Percentiles rank a stretch among this genome's conserved stretches.
Conservation (phyloP, 2,113 vertebrate species). For the Miniopterus natalensis region DNA sequence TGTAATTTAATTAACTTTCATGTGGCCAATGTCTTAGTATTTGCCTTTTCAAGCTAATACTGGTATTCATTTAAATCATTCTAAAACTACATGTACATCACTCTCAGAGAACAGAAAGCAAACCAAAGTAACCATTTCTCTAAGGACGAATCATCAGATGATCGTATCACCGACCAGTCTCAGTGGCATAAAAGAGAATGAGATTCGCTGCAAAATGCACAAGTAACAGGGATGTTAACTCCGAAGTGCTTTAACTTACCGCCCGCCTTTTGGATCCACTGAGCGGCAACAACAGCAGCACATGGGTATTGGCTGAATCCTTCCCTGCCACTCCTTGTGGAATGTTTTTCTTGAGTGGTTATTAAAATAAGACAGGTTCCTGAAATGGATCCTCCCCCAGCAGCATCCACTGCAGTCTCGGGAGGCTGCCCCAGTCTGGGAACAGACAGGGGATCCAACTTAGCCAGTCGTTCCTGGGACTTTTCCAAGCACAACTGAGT, state of each 20-base stretch:
- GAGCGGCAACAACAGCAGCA: not conserved
- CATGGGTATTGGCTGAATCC: not conserved
- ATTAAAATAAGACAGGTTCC: not conserved
- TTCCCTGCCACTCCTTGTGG: not conserved
- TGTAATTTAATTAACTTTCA: not conserved
- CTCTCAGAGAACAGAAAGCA: slow-evolving; percentile 55
- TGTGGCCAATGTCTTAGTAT: not conserved
- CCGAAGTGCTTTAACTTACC: not conserved
- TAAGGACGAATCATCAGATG: not conserved
- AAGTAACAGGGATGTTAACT: not conserved
- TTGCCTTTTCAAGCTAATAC: slow-evolving; percentile 24
- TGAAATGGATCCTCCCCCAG: not conserved
- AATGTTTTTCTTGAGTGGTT: not conserved
- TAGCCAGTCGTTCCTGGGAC: not conserved
- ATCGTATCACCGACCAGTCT: not conserved
- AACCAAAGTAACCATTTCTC: not conserved
- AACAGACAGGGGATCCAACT: not conserved
- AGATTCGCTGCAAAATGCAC: not conserved
- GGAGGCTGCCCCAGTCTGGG: not conserved
- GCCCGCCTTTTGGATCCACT: not conserved
- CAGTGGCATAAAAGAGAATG: not conserved
- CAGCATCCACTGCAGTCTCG: not conserved
- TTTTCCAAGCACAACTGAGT: not conserved
- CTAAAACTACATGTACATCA: not conserved
- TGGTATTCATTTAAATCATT: not conserved